These are phyloP conservation scores for Ptychobarbus kaznakovi DNA, from an alignment of 2,797 vertebrate genomes.

Conservation along the genomic window DNA sequence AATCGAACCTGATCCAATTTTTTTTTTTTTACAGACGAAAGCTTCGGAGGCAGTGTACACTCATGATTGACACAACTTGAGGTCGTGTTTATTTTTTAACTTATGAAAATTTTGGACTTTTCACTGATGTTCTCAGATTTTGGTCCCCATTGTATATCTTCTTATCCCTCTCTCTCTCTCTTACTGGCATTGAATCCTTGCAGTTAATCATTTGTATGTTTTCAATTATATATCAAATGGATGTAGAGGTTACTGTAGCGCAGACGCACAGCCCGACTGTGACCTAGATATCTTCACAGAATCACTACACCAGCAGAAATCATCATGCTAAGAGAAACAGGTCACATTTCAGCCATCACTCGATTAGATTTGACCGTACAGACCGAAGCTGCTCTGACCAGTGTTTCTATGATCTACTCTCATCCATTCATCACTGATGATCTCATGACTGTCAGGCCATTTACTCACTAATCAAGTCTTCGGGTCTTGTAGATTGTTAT, in stretches of 20 bases:
- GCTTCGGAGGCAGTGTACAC: no score
- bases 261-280: slow-evolving; percentile 56
- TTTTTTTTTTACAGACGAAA: no score
- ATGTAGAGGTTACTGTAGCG: slow-evolving; percentile 65
- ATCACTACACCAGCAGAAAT: slow-evolving; percentile 57
- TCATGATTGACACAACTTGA: no score
- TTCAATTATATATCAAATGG: slow-evolving; percentile 71
- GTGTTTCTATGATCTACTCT: not conserved
- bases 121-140: not conserved
- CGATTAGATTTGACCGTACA: slow-evolving; percentile 64
- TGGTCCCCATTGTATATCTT: not conserved
- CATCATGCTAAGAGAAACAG: slow-evolving; percentile 65
- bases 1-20: no score
- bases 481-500: not conserved
- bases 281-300: slow-evolving; percentile 77
- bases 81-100: no score
- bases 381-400: slow-evolving; percentile 59
- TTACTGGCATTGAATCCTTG: slow-evolving; percentile 68
- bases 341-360: slow-evolving; percentile 69
- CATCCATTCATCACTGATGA: not conserved
- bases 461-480: not conserved
- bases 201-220: slow-evolving; percentile 80
- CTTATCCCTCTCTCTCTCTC: slow-evolving; percentile 26
- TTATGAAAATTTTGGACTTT: no score
- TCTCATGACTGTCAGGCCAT: slow-evolving; percentile 9